Conservation (phyloP, 2,888 invertebrate genomes). For the Ferrisia virgata region DNA sequence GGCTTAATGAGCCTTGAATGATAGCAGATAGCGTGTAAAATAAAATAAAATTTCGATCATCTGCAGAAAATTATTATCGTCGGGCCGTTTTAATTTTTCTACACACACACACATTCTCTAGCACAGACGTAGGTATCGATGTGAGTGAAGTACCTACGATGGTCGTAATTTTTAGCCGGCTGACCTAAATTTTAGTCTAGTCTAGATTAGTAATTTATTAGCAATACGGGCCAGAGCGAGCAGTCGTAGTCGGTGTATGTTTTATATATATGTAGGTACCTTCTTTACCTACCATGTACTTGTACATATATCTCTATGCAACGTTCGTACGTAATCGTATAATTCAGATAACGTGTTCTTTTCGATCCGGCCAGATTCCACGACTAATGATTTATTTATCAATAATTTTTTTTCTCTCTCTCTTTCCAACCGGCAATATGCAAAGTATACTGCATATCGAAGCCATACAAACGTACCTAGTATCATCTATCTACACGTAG, state of each 20-base stretch:
- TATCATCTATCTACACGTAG: too few species aligned
- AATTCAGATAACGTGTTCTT: background rate
- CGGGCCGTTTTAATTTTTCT: background rate
- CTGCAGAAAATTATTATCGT: background rate
- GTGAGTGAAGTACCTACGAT: too few species aligned
- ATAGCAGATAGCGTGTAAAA: background rate
- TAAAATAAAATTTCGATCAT: background rate
- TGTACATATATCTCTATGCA: background rate
- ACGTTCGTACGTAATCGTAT: background rate
- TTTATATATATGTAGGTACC: too few species aligned
- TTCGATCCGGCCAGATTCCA: background rate
- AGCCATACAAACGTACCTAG: too few species aligned
- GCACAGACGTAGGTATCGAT: too few species aligned
- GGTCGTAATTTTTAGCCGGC: background rate
- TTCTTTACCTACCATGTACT: too few species aligned
- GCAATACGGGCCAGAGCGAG: background rate
- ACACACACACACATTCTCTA: too few species aligned
- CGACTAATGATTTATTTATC: slow-evolving; percentile 7
- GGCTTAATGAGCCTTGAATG: background rate
- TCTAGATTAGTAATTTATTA: slow-evolving; percentile 7
- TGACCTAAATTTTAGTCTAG: slow-evolving; percentile 12
- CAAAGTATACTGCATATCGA: background rate
- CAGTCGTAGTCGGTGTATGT: too few species aligned
- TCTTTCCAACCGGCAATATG: background rate
- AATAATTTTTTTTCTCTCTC: background rate